Conservation (phyloP, 2,888 invertebrate species). For the Andricus quercusramuli region DNA sequence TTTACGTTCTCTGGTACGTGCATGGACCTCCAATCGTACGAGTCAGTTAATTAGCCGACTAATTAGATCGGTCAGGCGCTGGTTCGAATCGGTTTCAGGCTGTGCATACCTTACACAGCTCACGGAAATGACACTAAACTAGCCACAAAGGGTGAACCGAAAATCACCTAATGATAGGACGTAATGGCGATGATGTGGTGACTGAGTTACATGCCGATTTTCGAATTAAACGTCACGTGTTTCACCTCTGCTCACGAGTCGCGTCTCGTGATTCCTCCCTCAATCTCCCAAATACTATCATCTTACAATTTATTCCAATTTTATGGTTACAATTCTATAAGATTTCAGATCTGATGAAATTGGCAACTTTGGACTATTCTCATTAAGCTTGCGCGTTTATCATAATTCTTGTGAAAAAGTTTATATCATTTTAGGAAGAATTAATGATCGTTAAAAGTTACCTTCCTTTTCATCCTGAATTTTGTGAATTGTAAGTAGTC, state of each 20-base stretch:
- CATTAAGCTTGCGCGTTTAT: too few species aligned
- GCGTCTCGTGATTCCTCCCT: neutral
- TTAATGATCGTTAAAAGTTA: too few species aligned
- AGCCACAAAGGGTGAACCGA: neutral
- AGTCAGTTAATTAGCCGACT: conserved; percentile 9
- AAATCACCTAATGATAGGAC: neutral
- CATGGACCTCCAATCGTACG: neutral
- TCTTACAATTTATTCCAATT: neutral
- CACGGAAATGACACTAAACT: neutral
- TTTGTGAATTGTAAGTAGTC: too few species aligned
- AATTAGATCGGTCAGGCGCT: conserved; percentile 4
- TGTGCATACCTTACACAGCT: neutral
- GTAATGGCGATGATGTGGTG: neutral
- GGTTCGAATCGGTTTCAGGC: conserved; percentile 1
- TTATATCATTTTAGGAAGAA: too few species aligned
- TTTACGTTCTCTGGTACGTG: neutral
- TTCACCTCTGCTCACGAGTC: neutral
- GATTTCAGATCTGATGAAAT: neutral
- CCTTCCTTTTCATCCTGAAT: too few species aligned
- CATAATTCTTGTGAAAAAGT: too few species aligned
- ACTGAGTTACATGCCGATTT: neutral
- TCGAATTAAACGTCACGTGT: neutral
- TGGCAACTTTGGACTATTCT: too few species aligned
- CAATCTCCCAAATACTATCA: neutral
- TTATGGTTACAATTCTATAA: neutral